A percentile compares a stretch with the other conserved stretches of the same genome.
Conservation (phyloP, 2,888 invertebrate species). For the Hirtodrosophila histrioides region DNA sequence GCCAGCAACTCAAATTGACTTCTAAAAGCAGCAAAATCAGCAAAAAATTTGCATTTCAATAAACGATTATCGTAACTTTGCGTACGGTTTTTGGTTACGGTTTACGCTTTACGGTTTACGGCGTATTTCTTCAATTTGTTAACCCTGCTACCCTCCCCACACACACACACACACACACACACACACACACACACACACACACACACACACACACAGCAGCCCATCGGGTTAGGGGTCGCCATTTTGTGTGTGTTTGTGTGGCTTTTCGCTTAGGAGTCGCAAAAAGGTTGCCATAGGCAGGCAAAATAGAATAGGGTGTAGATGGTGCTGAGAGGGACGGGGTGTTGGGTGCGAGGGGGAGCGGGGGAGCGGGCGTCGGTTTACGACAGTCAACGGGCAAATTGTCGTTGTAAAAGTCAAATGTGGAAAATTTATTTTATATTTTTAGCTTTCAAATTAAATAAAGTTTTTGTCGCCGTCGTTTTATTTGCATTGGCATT, state of each 20-base stretch:
- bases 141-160: background rate
- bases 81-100: constrained; percentile 77
- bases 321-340: background rate
- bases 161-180: no score
- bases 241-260: constrained; percentile 26
- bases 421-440: constrained; percentile 79
- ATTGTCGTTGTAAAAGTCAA: constrained; percentile 77
- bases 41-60: constrained; percentile 85
- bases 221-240: constrained; percentile 39
- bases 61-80: constrained; percentile 82
- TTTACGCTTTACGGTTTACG: constrained; percentile 51
- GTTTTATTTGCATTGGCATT: constrained; percentile 69
- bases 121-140: constrained; percentile 19
- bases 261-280: constrained; percentile 36
- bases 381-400: constrained; percentile 71
- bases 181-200: no score
- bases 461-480: constrained; percentile 73
- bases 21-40: constrained; percentile 83
- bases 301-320: constrained; percentile 25
- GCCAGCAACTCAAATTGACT: constrained; percentile 75
- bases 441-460: constrained; percentile 75
- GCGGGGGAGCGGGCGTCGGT: constrained; percentile 34
- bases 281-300: constrained; percentile 56
- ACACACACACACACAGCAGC: background rate
- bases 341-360: background rate